Percentiles rank a stretch among this genome's conserved stretches.
Conservation (phyloP, 1,140 invertebrate species). For the Lineus longissimus region DNA sequence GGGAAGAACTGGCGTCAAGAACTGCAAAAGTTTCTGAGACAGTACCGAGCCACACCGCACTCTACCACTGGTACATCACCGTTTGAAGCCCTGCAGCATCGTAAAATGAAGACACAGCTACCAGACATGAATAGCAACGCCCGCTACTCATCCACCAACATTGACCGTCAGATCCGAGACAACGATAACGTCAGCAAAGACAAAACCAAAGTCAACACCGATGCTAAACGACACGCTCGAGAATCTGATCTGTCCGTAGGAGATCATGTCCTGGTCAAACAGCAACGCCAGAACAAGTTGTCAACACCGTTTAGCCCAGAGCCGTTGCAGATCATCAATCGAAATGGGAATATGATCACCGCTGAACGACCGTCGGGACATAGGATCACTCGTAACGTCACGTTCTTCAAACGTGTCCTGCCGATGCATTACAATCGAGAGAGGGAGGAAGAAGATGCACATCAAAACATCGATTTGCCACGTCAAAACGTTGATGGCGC, state of each 20-base stretch:
- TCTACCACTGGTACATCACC: constrained; percentile 16
- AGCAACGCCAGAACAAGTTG: constrained; percentile 16
- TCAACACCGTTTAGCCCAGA: constrained; percentile 10
- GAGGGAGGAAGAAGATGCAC: no score
- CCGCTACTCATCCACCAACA: background rate
- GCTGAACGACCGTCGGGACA: constrained; percentile 16
- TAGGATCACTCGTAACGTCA: constrained; percentile 15
- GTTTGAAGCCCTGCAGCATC: constrained; percentile 20
- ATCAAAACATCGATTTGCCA: no score
- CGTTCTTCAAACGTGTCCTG: constrained; percentile 10
- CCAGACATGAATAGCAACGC: constrained; percentile 9
- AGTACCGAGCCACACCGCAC: constrained; percentile 17
- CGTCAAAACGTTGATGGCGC: no score
- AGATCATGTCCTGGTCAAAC: constrained; percentile 18
- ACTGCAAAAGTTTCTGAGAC: constrained; percentile 14
- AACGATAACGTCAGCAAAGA: constrained; percentile 7
- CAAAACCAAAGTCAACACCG: constrained; percentile 18
- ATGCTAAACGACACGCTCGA: constrained; percentile 13
- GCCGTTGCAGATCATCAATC: constrained; percentile 17
- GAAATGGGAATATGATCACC: constrained; percentile 16
- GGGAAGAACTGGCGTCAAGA: constrained; percentile 16
- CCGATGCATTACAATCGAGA: no score
- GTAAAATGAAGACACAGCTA: constrained; percentile 23
- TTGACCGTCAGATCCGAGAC: background rate
- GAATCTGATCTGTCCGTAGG: constrained; percentile 4